Evolutionary conservation across 2,888 invertebrate genomes (phyloP).

Genomic region (Hypolimnas misippus): DNA sequence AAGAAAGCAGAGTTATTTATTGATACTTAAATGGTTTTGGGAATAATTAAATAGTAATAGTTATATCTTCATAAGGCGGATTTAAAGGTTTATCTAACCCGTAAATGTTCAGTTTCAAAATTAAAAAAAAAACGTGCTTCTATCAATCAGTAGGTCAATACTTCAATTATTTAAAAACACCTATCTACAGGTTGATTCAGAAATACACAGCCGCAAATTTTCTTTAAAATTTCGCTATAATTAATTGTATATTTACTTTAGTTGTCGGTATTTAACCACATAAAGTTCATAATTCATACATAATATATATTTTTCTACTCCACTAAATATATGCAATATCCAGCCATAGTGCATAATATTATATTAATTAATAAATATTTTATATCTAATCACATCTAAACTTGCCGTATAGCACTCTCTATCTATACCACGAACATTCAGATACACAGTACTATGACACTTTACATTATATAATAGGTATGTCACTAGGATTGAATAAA

Average conservation of each 20-base stretch:
- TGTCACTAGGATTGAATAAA: conserved; percentile 55
- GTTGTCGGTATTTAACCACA: conserved; percentile 46
- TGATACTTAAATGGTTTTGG: too few relatives aligned
- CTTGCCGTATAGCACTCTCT: conserved; percentile 49
- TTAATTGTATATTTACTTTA: conserved; percentile 52
- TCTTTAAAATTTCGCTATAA: conserved; percentile 49
- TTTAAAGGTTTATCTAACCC: neutral
- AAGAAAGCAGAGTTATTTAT: neutral
- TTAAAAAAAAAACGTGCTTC: conserved; percentile 34
- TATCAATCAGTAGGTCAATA: conserved; percentile 54
- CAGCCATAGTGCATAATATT: conserved; percentile 62
- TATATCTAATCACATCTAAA: conserved; percentile 53
- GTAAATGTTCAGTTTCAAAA: conserved; percentile 1
- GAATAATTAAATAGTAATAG: neutral
- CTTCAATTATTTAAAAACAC: conserved; percentile 43
- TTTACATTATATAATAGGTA: conserved; percentile 47
- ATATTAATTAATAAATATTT: conserved; percentile 47
- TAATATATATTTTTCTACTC: conserved; percentile 51
- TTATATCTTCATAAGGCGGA: neutral
- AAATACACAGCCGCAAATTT: conserved; percentile 68
- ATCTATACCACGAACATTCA: conserved; percentile 47
- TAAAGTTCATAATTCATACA: conserved; percentile 47
- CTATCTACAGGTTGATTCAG: conserved; percentile 64
- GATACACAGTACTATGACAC: conserved; percentile 51
- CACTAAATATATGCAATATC: conserved; percentile 58